Evolutionary conservation across 2,888 invertebrate genomes (phyloP).

Genomic region (Tipula helvola): DNA sequence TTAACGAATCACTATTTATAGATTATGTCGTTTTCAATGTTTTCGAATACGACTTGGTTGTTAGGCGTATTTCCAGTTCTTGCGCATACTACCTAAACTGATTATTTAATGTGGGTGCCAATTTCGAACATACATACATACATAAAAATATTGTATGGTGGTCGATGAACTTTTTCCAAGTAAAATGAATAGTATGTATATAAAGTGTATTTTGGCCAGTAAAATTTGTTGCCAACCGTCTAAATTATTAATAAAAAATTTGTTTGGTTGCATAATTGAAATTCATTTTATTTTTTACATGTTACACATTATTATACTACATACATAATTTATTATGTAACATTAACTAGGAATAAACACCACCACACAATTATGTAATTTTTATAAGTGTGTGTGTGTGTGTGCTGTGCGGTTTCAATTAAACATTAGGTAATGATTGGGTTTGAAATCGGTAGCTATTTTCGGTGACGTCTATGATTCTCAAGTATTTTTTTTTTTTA

Average conservation of each 20-base stretch:
- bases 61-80: background rate
- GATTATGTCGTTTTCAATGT: background rate
- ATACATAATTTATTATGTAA: background rate
- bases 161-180: background rate
- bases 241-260: background rate
- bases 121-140: too few species aligned
- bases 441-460: background rate
- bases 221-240: background rate
- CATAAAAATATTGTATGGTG: background rate
- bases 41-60: background rate
- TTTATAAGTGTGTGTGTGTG: background rate
- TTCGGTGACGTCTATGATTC: background rate
- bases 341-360: background rate
- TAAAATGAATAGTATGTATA: too few species aligned
- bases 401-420: background rate
- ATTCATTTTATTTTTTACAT: background rate
- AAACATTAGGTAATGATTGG: background rate
- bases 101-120: background rate
- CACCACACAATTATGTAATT: background rate
- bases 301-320: background rate
- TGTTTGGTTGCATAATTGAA: background rate
- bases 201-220: background rate
- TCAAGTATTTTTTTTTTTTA: background rate
- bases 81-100: background rate
- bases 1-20: background rate